Base-by-base conservation (phyloP, 37 sponge, comb jelly and placozoan genomes). In the Amphimedon queenslandica region DNA sequence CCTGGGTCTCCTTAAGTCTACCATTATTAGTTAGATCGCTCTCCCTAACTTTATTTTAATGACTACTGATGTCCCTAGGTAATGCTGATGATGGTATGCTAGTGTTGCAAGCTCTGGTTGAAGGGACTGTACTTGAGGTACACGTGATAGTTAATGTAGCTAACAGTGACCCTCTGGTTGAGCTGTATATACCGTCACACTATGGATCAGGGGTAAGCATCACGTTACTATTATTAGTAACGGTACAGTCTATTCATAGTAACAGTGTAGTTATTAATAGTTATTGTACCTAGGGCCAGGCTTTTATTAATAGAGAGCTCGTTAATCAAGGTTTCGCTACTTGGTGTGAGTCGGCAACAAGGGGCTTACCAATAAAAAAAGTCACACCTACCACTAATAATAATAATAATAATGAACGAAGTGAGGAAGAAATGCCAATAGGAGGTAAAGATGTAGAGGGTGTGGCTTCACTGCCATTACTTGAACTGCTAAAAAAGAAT, bases 251-350 rank as follows among this genome's bases (percentile, higher is more conserved):
- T 47, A 13, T 18, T 47, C 53, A 47, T 67, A 21, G 23, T 67
- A 11, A 20, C 27, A 43, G 29, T 58, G 56, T 58, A 5, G 24
- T 1, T 75, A 41, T 23, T 31, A 10, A 6, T 61, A 24, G 55
- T 4, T 28, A 29, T 27, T 57, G 27, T 39, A 29, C 23, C 8
- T 30, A 84, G 85, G 67, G 57, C 4, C 78, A 78, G 41, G 57
- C 64, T 11, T 84, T 84, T 67, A 39, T 84, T 37, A 84, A 84
- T 58, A 66, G 79, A 40, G 85, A 84, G 41, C 69, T 84, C 2
- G 79, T 84, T 20, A 78, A 84, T 18, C 60, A 63, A 21, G 85
- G 85, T 37, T 73, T 68, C 67, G 78, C 79, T 58, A 5, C 65
- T 0, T 84, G 85, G 85, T 55, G 38, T 31, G 85, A 84, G 37